Conservation (phyloP, 2,888 invertebrate species). For the Dicyrtomina minuta region DNA sequence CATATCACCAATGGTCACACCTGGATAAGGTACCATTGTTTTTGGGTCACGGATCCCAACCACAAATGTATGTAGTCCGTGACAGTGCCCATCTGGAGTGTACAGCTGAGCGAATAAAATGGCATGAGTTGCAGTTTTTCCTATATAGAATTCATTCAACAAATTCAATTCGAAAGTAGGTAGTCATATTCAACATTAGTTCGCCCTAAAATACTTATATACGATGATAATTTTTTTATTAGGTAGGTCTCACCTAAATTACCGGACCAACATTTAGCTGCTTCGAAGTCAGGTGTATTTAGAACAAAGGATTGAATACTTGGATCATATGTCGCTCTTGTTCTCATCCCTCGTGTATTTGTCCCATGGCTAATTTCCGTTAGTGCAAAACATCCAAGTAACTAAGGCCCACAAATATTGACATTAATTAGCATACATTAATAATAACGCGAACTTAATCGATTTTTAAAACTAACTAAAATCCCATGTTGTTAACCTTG, state of each 20-base stretch:
- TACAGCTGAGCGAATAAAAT: constrained; percentile 86
- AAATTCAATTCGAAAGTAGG: not conserved
- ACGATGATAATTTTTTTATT: not conserved
- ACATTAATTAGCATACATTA: constrained; percentile 5
- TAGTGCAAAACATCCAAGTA: constrained; percentile 57
- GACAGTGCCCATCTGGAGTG: constrained; percentile 72
- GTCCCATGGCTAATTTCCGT: constrained; percentile 91
- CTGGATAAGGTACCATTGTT: constrained; percentile 75
- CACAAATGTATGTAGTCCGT: constrained; percentile 86
- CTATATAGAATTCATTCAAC: constrained; percentile 20
- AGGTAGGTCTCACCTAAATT: constrained; percentile 70
- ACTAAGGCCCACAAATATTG: constrained; percentile 17
- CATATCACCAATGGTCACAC: constrained; percentile 85
- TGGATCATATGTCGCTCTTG: constrained; percentile 77
- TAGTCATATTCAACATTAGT: not conserved
- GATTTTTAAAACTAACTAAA: too few relatives aligned
- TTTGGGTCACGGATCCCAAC: constrained; percentile 73
- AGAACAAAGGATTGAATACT: constrained; percentile 71
- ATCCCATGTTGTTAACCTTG: too few relatives aligned
- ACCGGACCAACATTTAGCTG: constrained; percentile 86
- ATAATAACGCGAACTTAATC: too few relatives aligned
- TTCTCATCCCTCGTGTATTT: constrained; percentile 83
- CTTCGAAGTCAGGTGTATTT: constrained; percentile 73
- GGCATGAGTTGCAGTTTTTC: constrained; percentile 76
- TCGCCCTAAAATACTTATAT: not conserved